Evolutionary conservation across 2,888 invertebrate species (phyloP).

Genomic region (Cosmopolites sordidus): DNA sequence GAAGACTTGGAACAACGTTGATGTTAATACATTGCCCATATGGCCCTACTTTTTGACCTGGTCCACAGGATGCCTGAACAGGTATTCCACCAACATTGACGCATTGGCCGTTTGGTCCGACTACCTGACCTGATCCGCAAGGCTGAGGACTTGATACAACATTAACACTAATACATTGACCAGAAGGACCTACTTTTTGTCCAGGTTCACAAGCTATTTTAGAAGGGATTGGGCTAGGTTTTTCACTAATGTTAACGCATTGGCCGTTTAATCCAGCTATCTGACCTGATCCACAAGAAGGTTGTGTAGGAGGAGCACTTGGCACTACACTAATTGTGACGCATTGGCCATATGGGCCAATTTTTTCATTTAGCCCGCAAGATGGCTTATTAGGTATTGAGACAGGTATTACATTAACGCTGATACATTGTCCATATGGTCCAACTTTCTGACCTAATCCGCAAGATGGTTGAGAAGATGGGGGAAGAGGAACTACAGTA

Average conservation of each 20-base stretch:
- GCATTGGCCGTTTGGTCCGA: neutral
- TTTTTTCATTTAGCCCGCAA: too few species aligned
- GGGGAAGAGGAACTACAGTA: neutral
- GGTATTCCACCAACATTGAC: neutral
- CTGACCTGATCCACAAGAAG: neutral
- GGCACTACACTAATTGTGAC: neutral
- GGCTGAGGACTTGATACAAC: neutral
- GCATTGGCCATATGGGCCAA: constrained; percentile 19
- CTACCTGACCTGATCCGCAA: neutral
- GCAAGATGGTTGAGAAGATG: neutral
- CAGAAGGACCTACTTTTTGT: constrained; percentile 14
- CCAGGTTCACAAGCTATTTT: constrained; percentile 14
- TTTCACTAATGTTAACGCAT: neutral
- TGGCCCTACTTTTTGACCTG: neutral
- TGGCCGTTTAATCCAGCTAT: neutral
- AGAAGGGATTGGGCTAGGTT: neutral
- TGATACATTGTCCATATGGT: neutral
- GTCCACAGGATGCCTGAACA: neutral
- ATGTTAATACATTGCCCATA: neutral
- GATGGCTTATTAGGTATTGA: neutral
- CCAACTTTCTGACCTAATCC: neutral
- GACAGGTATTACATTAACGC: neutral
- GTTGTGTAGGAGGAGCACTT: neutral
- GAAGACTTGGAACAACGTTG: neutral
- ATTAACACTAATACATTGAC: constrained; percentile 7